phyloP scores from a whole-genome alignment of 2,113 vertebrate species.

The Ciconia boyciana region DNA sequence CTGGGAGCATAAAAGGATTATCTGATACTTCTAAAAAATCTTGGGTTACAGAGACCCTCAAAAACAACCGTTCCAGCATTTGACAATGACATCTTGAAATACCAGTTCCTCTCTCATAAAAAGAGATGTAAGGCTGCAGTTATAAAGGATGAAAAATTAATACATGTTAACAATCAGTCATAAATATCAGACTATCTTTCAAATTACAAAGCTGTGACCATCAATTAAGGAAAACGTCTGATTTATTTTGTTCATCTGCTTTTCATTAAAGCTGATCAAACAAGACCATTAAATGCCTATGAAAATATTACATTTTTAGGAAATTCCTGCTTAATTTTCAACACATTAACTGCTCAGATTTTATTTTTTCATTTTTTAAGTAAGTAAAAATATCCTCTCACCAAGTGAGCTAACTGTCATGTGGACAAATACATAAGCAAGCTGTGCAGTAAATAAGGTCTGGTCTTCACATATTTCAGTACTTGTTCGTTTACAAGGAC shows the following conservation, averaged over 20 bases:
- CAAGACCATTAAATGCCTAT: not conserved
- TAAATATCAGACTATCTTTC: not conserved
- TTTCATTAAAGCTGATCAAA: constrained; percentile 21
- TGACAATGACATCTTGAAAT: not conserved
- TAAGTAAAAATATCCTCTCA: not conserved
- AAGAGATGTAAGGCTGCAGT: not conserved
- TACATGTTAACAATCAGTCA: not conserved
- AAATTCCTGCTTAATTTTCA: not conserved
- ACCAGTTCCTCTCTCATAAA: not conserved
- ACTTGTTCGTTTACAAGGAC: not conserved
- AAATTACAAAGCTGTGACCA: not conserved
- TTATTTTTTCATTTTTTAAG: not conserved
- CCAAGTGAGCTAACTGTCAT: not conserved
- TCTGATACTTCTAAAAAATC: not conserved
- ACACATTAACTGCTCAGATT: not conserved
- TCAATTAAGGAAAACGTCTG: not conserved
- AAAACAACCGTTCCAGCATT: not conserved
- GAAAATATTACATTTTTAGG: not conserved
- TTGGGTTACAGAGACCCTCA: not conserved
- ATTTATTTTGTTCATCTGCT: not conserved
- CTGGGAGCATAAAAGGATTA: not conserved
- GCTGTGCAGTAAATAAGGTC: not conserved
- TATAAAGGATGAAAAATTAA: not conserved
- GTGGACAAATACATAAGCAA: not conserved
- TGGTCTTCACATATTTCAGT: not conserved